Conservation (phyloP, 2,888 invertebrate genomes). For the Drosophila birchii region DNA sequence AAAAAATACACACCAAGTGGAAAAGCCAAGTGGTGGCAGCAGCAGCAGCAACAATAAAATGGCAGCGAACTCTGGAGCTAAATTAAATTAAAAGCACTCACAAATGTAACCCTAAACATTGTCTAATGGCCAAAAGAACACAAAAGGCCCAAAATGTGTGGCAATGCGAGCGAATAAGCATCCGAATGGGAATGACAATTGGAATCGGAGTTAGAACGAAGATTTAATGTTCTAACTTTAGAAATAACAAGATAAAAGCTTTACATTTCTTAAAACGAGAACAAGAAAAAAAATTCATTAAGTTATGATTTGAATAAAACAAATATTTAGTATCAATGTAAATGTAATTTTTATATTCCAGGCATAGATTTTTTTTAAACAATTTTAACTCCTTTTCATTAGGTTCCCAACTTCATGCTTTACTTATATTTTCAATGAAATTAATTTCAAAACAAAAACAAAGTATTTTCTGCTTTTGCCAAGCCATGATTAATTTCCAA, state of each 20-base stretch:
- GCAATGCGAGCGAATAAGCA: conserved; percentile 33
- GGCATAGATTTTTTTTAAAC: neutral
- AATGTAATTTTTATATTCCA: neutral
- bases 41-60: conserved; percentile 29
- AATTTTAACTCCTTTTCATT: neutral
- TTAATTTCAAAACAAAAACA: neutral
- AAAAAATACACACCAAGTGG: conserved; percentile 32
- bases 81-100: conserved; percentile 74
- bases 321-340: neutral
- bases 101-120: conserved; percentile 65
- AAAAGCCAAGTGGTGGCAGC: conserved; percentile 28
- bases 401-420: neutral
- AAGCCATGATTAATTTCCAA: conserved; percentile 28
- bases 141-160: conserved; percentile 48
- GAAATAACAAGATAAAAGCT: neutral
- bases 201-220: neutral
- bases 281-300: neutral
- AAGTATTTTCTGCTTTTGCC: neutral
- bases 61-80: conserved; percentile 36
- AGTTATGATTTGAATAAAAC: neutral
- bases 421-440: neutral
- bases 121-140: conserved; percentile 58
- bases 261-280: neutral
- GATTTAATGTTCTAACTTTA: conserved; percentile 9
- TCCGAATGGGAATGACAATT: conserved; percentile 30